Conservation (phyloP, 2,797 vertebrate species). For the Anguilla pacifica region DNA sequence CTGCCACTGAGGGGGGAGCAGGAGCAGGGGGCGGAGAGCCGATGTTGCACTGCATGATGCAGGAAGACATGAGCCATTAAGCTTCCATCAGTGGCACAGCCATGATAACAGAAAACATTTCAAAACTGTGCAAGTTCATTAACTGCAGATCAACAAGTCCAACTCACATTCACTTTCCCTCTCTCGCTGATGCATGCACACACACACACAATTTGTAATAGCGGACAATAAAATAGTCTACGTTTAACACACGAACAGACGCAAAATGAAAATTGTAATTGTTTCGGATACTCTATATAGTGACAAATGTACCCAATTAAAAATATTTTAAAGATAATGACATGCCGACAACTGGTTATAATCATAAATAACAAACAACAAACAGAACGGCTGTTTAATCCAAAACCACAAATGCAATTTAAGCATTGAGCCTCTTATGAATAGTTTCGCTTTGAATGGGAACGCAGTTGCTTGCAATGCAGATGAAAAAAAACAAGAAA, state of each 20-base stretch:
- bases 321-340: neutral
- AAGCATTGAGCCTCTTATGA: neutral
- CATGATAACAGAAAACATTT: conserved; percentile 13
- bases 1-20: neutral
- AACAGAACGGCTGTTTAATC: neutral
- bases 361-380: neutral
- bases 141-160: neutral
- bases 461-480: neutral
- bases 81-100: conserved; percentile 15
- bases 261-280: neutral
- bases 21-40: neutral
- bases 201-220: neutral
- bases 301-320: neutral
- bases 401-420: neutral
- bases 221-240: neutral
- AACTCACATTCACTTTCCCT: neutral
- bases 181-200: neutral
- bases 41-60: conserved; percentile 17
- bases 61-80: conserved; percentile 19
- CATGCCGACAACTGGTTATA: neutral
- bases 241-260: neutral
- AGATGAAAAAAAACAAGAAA: neutral
- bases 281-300: neutral
- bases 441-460: neutral
- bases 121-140: conserved; percentile 19